Base-by-base conservation (phyloP, 1,140 invertebrate genomes). In the Drosophila mauritiana region DNA sequence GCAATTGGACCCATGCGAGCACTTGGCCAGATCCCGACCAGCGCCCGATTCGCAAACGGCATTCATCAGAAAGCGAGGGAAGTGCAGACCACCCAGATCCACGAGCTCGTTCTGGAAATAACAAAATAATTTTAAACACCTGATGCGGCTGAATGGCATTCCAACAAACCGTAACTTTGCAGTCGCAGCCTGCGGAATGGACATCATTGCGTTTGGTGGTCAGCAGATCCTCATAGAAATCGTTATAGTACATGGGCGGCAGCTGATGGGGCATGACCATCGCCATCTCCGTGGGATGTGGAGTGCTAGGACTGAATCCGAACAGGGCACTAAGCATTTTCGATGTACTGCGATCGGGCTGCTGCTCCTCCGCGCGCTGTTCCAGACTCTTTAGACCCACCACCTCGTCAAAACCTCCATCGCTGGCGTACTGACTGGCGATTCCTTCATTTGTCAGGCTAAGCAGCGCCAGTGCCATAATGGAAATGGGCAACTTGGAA, bases 151-250 rank as follows among this genome's bases (percentile, higher is more conserved):
- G 10, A 1, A 1, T 0, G 17, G 10, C 13, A 11, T 10, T 0
- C 27, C 13, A 45, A 55, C 75, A 45, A 65, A 92, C 91, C 91
- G 65, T 92, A 40, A 91, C 79, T 90, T 91, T 92, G 65, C 91
- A 92, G 75, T 92, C 91, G 49, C 91, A 92, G 62, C 84, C 84
- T 1, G 84, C 61, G 27, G 84, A 57, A 25, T 89, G 84, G n/a
- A 77, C 80, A 55, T 89, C 67, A 27, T 82, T 89, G 4, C 78
- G 63, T 49, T 85, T 76, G 68, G 61, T 78, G 45, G 80, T 61
- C 57, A 91, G 37, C 37, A 91, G 37, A 72, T 91, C 90, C 46
- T 91, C 73, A 11, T 90, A 91, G 53, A 91, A 91, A 17, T 91
- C 90, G 5, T 75, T 72, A 56, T 88, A 91, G 53, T 91, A 78